Base-by-base conservation (phyloP, 1,140 invertebrate species). In the Leptinotarsa texana region DNA sequence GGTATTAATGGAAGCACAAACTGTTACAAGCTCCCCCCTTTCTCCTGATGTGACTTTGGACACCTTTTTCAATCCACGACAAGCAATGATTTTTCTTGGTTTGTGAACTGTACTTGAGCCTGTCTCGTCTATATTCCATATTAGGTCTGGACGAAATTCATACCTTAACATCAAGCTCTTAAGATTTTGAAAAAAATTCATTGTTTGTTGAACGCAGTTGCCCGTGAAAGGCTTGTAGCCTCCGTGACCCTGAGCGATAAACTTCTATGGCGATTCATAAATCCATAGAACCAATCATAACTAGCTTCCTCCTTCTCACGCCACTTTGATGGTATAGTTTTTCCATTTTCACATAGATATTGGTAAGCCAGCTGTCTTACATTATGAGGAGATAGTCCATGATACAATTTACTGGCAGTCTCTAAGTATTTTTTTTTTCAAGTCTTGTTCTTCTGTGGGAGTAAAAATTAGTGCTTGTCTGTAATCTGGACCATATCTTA, bases 121-220 rank as follows among this genome's bases (percentile, higher is more conserved):
- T 33, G 84, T 87, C 78, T 88, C 86, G 77, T 86, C 85, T 27
- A 81, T 66, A 78, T 87, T 86, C 69, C 83, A 87, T 47, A 87
- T 84, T 69, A 74, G 57, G 24, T 13, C 74, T 42, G 48, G 66
- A 57, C 13, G 13, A 13, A 65, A 22, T 13, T 65, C 13, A 13
- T 13, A 27, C 18, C 18, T 22, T 0, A 15, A 33, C 49, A 17
- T 17, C 4, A 5, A 57, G 24, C 24, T 24, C 24, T 24, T 24
- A 4, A 24, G 4, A 69, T 81, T 83, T 18, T 77, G 57, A 47
- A 78, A 83, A 77, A 84, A 83, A n/a, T 5, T 22, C 80, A 76
- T 83, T 82, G 21, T 69, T 74, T 77, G 47, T 83, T 83, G 75
- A 83, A 84, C 42, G 73, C 68, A 51, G 77, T 82, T 51, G 76